Base-by-base conservation (phyloP, 2,888 invertebrate species). In the Holacanthella duospinosa region DNA sequence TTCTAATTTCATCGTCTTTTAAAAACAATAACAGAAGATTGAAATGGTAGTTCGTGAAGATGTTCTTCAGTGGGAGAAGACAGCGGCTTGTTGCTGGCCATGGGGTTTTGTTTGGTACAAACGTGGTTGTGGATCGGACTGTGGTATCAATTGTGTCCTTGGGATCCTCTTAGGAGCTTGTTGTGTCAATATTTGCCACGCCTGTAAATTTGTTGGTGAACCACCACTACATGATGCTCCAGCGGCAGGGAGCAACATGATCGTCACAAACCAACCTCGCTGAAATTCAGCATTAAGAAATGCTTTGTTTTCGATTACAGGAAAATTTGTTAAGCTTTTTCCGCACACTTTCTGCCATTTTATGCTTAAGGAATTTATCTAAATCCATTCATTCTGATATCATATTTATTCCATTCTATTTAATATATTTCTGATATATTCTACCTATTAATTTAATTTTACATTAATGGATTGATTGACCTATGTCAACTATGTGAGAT, bases 141-240 rank as follows among this genome's bases (percentile, higher is more conserved):
- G 48, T 21, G 48, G 16, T 9, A n/a, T 9, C 48, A 48, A 48
- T 21, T 48, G 48, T 21, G 48, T 48, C 4, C 21, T 48, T 9
- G 21, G 48, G 12, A 48, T 48, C 16, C 48, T 48, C 4, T 21
- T 48, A 16, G 48, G 48, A 4, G 4, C 16, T 48, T 9, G 12
- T 21, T 48, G 48, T 21, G 48, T 21, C 21, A 48, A 48, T 21
- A 21, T 48, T 48, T 48, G 48, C 21, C 48, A 48, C 21, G 48
- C 48, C 21, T 48, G 48, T 48, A 48, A 48, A 48, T 48, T n/a
- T 21, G 48, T 48, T 48, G 48, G 48, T 9, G 48, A 48, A 16
- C 36, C 36, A 16, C 36, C 36, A 9, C 36, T 36, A 16, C 36
- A 36, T 36, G 36, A 36, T 36, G 36, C 36, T 36, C 36, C 36